phyloP scores from a whole-genome alignment of 2,888 invertebrate genomes.

The Andrena chrysosceles region DNA sequence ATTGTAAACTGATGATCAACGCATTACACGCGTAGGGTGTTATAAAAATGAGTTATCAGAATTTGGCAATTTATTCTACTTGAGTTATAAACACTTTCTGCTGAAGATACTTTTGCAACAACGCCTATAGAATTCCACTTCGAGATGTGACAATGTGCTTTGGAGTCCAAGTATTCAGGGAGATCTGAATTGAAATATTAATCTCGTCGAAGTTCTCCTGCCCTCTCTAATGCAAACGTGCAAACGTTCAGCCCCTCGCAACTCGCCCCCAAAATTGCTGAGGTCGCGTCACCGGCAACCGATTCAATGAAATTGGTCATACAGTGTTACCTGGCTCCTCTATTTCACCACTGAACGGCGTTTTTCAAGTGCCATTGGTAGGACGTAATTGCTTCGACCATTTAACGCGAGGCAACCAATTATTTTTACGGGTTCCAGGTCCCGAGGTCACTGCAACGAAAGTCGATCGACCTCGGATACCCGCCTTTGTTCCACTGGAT shows the following conservation, averaged over 20 bases:
- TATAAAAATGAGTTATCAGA: too few species aligned
- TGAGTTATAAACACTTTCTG: too few species aligned
- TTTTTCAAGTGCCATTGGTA: neutral
- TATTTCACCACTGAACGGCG: neutral
- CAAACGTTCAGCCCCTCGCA: neutral
- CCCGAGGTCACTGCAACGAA: constrained; percentile 11
- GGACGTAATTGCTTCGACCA: constrained; percentile 18
- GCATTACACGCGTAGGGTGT: too few species aligned
- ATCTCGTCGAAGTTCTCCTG: too few species aligned
- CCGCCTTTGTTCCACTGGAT: constrained; percentile 12
- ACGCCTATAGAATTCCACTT: too few species aligned
- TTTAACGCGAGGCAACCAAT: constrained; percentile 25
- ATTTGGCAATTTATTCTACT: too few species aligned
- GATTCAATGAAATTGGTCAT: neutral
- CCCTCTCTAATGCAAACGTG: too few species aligned
- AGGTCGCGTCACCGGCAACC: neutral
- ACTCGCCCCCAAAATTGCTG: neutral
- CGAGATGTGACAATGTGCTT: too few species aligned
- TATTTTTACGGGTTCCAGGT: constrained; percentile 20
- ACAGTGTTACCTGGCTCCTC: constrained; percentile 1
- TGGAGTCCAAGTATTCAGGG: too few species aligned
- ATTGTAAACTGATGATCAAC: too few species aligned
- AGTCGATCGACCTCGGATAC: constrained; percentile 24
- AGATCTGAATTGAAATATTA: too few species aligned
- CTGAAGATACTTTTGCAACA: too few species aligned